Evolutionary conservation across 2,888 invertebrate genomes (phyloP).

Genomic region (Dexiosoma caninum): DNA sequence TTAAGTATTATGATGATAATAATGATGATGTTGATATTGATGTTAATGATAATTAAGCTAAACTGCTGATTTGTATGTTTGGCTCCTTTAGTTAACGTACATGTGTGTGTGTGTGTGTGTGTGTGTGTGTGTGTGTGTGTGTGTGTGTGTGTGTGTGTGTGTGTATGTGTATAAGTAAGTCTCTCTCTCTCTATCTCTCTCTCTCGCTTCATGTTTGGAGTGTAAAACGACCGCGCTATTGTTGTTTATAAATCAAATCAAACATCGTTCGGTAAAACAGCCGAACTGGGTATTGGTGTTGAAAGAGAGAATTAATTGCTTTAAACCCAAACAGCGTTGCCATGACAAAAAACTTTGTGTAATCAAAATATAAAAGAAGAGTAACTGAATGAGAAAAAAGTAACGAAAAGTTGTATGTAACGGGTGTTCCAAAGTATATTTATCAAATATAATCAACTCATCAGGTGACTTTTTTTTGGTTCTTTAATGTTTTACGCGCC

Average conservation of each 20-base stretch:
- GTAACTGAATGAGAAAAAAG: too few species aligned
- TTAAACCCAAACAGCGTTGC: background rate
- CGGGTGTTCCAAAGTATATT: too few species aligned
- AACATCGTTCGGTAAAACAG: background rate
- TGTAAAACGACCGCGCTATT: conserved; percentile 15
- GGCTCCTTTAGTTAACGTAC: too few species aligned
- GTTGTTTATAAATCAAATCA: conserved; percentile 21
- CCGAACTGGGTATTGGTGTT: background rate
- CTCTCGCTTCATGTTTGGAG: background rate
- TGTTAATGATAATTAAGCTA: conserved; percentile 21
- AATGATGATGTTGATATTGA: conserved; percentile 18
- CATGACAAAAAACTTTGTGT: too few species aligned
- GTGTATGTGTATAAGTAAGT: background rate
- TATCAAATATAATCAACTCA: too few species aligned
- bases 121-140: background rate
- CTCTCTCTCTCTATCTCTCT: too few species aligned
- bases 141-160: background rate
- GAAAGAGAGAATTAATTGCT: conserved; percentile 11
- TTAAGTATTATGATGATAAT: background rate
- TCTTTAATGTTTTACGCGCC: too few species aligned
- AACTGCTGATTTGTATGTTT: background rate
- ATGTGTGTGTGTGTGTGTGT: background rate
- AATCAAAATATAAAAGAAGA: too few species aligned
- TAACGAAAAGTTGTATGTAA: too few species aligned
- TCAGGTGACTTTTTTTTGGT: too few species aligned